Percentiles rank a stretch among this genome's conserved stretches.
Evolutionary conservation across 2,113 vertebrate genomes (phyloP).

Genomic region (Microtus oregoni): DNA sequence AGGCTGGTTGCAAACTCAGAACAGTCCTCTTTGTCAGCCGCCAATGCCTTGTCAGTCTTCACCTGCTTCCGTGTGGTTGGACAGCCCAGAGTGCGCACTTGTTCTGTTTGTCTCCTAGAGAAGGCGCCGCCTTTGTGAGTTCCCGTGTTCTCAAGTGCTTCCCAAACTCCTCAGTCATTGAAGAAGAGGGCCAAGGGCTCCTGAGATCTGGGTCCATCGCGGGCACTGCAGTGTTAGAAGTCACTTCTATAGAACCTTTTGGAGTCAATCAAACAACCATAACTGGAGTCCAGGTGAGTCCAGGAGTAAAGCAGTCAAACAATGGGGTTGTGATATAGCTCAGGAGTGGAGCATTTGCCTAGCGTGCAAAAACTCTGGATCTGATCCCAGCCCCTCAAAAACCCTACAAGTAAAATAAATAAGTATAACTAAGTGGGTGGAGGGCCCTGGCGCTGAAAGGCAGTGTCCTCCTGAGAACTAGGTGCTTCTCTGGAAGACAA

Average conservation of each 20-base stretch:
- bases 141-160: slow-evolving; percentile 82
- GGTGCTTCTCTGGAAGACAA: background rate
- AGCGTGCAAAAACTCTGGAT: no score
- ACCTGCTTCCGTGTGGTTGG: background rate
- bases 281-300: slow-evolving; percentile 84
- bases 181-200: slow-evolving; percentile 80
- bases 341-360: background rate
- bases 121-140: slow-evolving; percentile 82
- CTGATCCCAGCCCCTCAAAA: background rate
- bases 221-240: slow-evolving; percentile 85
- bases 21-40: background rate
- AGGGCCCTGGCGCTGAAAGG: background rate
- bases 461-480: background rate
- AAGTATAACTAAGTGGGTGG: background rate
- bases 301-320: background rate
- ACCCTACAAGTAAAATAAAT: background rate
- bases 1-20: no score
- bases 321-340: background rate
- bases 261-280: slow-evolving; percentile 87
- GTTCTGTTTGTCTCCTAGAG: slow-evolving; percentile 76
- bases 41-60: background rate
- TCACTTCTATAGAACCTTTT: slow-evolving; percentile 85
- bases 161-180: slow-evolving; percentile 84
- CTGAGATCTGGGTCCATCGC: slow-evolving; percentile 84
- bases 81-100: background rate